phyloP scores from a whole-genome alignment of 2,888 invertebrate genomes.

The Drosophila melanosoma region DNA sequence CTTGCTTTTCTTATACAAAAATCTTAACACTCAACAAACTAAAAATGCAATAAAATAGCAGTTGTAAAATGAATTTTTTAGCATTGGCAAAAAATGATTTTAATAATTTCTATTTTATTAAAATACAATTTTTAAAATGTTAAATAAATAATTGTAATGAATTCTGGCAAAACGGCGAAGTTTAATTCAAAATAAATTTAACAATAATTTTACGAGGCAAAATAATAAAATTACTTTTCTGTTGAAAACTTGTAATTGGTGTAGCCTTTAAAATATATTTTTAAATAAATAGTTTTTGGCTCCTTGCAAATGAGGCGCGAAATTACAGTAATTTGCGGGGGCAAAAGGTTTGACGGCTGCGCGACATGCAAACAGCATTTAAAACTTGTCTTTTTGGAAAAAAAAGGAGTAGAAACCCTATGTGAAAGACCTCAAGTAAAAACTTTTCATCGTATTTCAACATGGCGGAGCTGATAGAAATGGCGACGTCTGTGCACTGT shows the following conservation, averaged over 20 bases:
- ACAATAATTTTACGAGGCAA: background rate
- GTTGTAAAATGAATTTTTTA: background rate
- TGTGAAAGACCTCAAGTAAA: constrained; percentile 31
- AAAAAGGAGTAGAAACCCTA: constrained; percentile 8
- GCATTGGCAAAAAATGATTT: too few relatives aligned
- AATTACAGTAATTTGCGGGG: constrained; percentile 52
- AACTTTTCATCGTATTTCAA: constrained; percentile 71
- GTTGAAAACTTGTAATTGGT: background rate
- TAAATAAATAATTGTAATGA: background rate
- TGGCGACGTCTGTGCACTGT: constrained; percentile 59
- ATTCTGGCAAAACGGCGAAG: background rate
- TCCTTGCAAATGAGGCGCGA: constrained; percentile 54
- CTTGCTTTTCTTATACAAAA: background rate
- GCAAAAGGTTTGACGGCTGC: constrained; percentile 42
- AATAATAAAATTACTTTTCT: background rate
- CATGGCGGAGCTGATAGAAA: constrained; percentile 55
- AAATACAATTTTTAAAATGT: background rate
- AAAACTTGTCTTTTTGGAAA: constrained; percentile 66
- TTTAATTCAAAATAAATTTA: background rate
- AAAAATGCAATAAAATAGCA: background rate
- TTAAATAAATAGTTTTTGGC: constrained; percentile 23
- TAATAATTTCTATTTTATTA: background rate
- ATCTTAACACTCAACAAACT: background rate
- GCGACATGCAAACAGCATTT: constrained; percentile 82
- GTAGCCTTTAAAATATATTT: background rate